These are phyloP conservation scores for Eubasilissa splendida DNA, from an alignment of 2,888 invertebrate species.

Conservation along the genomic window DNA sequence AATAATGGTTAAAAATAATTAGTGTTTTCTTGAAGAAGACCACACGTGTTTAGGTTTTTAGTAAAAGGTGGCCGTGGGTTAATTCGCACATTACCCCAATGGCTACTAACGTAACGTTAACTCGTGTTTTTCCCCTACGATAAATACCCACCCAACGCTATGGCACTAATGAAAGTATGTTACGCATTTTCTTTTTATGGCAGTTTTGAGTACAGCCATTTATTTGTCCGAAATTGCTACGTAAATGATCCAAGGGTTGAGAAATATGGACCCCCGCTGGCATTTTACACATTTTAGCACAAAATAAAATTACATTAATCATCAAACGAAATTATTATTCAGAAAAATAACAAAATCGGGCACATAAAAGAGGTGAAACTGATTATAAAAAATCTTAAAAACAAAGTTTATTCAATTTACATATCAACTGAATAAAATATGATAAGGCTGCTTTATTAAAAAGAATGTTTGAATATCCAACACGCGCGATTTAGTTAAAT, in stretches of 20 bases:
- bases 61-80: conserved; percentile 37
- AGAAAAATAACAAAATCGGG: too few species aligned
- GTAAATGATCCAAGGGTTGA: conserved; percentile 7
- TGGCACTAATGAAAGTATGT: conserved; percentile 41
- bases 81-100: conserved; percentile 53
- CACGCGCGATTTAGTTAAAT: too few species aligned
- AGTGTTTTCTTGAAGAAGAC: conserved; percentile 5
- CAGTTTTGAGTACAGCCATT: conserved; percentile 11
- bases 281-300: not conserved
- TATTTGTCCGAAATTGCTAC: conserved; percentile 9
- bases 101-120: conserved; percentile 50
- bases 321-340: too few species aligned
- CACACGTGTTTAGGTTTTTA: not conserved
- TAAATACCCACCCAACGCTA: conserved; percentile 40
- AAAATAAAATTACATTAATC: not conserved
- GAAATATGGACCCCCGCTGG: too few species aligned
- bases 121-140: conserved; percentile 46
- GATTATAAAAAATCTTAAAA: too few species aligned
- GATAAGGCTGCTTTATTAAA: too few species aligned
- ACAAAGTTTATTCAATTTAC: too few species aligned
- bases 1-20: not conserved
- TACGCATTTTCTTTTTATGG: conserved; percentile 14
- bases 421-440: too few species aligned
- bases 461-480: too few species aligned
- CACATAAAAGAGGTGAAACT: too few species aligned